Conservation (phyloP, 2,797 vertebrate genomes). For the Lycodopsis pacificus region DNA sequence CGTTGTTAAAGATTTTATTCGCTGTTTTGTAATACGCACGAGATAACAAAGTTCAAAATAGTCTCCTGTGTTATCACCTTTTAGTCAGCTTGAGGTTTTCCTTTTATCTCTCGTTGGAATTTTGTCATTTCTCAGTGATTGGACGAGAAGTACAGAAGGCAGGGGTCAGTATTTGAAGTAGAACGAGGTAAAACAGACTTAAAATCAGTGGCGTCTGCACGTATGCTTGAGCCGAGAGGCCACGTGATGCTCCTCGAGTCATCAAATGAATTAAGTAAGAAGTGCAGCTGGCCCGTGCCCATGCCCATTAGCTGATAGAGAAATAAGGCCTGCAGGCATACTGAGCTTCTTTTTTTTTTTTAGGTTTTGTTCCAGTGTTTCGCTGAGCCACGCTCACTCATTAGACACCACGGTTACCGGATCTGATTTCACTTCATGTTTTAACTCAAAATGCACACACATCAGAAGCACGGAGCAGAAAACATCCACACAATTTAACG, state of each 20-base stretch:
- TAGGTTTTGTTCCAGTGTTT: constrained; percentile 68
- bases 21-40: constrained; percentile 19
- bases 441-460: constrained; percentile 52
- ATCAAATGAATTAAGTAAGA: constrained; percentile 72
- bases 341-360: constrained; percentile 79
- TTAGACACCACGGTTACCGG: constrained; percentile 54
- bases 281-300: constrained; percentile 69
- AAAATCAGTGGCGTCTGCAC: constrained; percentile 21
- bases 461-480: constrained; percentile 13
- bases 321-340: constrained; percentile 77
- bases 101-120: constrained; percentile 28
- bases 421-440: constrained; percentile 55
- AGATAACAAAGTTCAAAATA: constrained; percentile 39
- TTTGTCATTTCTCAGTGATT: constrained; percentile 16
- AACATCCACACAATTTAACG: constrained; percentile 24
- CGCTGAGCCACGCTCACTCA: constrained; percentile 47
- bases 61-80: constrained; percentile 25
- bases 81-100: constrained; percentile 13
- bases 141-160: constrained; percentile 29
- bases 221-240: constrained; percentile 44
- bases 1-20: constrained; percentile 58
- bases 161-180: constrained; percentile 41
- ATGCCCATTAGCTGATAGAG: constrained; percentile 80
- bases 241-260: constrained; percentile 44
- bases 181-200: constrained; percentile 52